Conservation (phyloP, 2,113 vertebrate species). For the Mesembrinibis cayennensis region DNA sequence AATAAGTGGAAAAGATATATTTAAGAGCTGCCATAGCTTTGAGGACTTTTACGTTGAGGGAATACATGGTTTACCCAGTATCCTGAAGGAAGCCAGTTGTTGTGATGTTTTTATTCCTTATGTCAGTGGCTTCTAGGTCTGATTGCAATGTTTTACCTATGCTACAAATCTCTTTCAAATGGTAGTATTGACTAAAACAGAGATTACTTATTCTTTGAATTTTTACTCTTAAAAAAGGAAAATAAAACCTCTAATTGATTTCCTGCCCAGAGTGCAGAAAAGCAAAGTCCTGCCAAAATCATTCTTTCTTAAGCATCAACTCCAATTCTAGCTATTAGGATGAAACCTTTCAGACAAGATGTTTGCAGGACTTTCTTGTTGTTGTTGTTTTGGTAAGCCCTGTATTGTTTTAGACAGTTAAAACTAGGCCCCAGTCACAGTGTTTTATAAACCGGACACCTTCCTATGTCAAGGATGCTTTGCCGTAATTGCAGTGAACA, state of each 20-base stretch:
- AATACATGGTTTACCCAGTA: neutral
- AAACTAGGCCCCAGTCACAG: neutral
- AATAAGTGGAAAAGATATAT: neutral
- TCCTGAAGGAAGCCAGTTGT: neutral
- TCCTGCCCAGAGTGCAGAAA: neutral
- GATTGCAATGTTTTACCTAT: neutral
- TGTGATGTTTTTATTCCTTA: neutral
- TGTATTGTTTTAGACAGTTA: neutral
- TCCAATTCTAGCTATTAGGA: neutral
- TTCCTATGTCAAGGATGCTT: neutral
- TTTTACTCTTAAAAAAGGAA: neutral
- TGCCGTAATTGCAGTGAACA: neutral
- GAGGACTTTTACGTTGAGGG: neutral
- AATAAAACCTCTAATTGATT: neutral
- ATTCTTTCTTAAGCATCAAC: neutral
- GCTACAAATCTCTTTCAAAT: neutral
- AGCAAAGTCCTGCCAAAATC: neutral
- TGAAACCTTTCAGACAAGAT: neutral
- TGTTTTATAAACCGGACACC: neutral
- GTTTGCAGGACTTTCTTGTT: neutral
- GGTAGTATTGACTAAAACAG: neutral
- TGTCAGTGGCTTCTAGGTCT: neutral
- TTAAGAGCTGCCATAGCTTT: neutral
- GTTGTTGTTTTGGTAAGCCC: neutral
- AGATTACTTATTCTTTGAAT: neutral